phyloP scores from a whole-genome alignment of 2,113 vertebrate species.

The Seriola quinqueradiata region DNA sequence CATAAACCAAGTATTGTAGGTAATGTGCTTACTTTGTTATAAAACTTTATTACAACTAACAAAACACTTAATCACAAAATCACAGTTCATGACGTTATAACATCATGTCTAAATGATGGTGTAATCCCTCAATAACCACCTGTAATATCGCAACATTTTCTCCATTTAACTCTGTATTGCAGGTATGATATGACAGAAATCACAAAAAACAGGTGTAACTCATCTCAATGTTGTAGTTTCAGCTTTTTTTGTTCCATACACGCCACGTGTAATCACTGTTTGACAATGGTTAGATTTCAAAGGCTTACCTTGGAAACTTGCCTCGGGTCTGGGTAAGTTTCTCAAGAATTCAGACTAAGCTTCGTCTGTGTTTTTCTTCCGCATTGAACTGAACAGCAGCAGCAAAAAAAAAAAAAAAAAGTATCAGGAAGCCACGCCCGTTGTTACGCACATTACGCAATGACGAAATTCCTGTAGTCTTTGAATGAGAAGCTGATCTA shows the following conservation, averaged over 20 bases:
- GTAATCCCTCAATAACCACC: background rate
- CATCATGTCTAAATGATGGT: background rate
- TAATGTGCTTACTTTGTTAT: background rate
- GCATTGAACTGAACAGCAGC: conserved; percentile 19
- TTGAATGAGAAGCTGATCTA: background rate
- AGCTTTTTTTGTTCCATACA: background rate
- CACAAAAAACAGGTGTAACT: background rate
- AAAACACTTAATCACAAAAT: background rate
- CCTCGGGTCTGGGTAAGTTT: background rate
- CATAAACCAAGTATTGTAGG: background rate
- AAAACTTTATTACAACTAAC: background rate
- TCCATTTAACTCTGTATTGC: background rate
- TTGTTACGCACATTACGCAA: background rate
- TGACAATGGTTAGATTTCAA: rapidly evolving
- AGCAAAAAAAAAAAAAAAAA: background rate
- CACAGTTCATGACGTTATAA: background rate
- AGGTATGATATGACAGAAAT: background rate
- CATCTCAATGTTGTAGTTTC: background rate
- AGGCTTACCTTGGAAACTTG: conserved; percentile 41
- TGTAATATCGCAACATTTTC: background rate
- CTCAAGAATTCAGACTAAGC: background rate
- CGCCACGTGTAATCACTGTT: background rate
- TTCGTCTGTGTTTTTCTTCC: conserved; percentile 58
- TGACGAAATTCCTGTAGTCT: background rate
- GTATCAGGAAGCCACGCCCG: conserved; percentile 49